Conservation (phyloP, 2,888 invertebrate species). For the Ceramica pisi region DNA sequence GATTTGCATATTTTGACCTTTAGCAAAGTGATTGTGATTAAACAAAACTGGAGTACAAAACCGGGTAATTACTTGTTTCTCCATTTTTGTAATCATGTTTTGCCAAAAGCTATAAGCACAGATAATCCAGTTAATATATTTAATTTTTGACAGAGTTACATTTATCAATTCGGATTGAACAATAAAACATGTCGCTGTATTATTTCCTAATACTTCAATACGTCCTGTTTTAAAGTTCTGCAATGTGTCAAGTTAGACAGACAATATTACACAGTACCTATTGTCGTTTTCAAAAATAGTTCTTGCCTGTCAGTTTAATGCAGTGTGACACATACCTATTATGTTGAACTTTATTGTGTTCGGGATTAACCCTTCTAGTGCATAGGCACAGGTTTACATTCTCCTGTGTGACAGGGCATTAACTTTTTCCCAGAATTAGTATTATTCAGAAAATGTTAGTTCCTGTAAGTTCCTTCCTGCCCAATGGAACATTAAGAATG, state of each 20-base stretch:
- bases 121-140: constrained; percentile 58
- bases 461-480: no score
- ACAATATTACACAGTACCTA: constrained; percentile 6
- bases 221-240: constrained; percentile 41
- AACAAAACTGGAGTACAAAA: constrained; percentile 35
- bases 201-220: constrained; percentile 47
- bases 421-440: neutral
- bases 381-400: neutral
- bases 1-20: constrained; percentile 60
- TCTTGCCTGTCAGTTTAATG: neutral
- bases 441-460: no score
- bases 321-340: neutral
- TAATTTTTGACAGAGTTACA: constrained; percentile 42
- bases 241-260: constrained; percentile 31
- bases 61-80: constrained; percentile 55
- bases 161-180: constrained; percentile 53
- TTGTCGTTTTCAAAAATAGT: neutral
- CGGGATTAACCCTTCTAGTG: neutral
- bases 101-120: constrained; percentile 34
- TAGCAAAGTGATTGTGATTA: constrained; percentile 56
- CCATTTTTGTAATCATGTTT: constrained; percentile 60
- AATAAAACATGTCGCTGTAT: constrained; percentile 56
- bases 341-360: neutral
- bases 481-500: neutral
- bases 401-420: neutral